A percentile compares a stretch with the other conserved stretches of the same genome.
These are phyloP conservation scores for Chirona hameri DNA, from an alignment of 2,888 invertebrate species.

Conservation along the genomic window DNA sequence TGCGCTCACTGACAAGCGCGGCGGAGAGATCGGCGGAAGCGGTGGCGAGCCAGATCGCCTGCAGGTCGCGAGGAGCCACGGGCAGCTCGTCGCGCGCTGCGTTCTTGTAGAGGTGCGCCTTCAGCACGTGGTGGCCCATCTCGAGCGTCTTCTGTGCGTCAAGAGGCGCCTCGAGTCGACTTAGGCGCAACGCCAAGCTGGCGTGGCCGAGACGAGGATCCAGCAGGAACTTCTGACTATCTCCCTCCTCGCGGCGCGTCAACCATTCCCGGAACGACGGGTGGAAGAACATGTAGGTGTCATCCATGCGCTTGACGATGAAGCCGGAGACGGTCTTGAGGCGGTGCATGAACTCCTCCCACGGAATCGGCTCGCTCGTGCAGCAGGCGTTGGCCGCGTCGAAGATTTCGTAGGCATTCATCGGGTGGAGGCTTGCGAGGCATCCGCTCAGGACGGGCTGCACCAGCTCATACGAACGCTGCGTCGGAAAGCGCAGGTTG, in stretches of 20 bases:
- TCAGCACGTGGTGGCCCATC: conserved; percentile 91
- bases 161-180: conserved; percentile 80
- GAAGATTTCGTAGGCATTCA: conserved; percentile 85
- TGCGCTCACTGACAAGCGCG: conserved; percentile 76
- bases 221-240: conserved; percentile 87
- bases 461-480: conserved; percentile 83
- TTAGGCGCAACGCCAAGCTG: conserved; percentile 83
- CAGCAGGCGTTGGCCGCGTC: conserved; percentile 85
- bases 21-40: conserved; percentile 77
- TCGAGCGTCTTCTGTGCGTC: conserved; percentile 85
- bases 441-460: conserved; percentile 84
- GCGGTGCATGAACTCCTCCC: conserved; percentile 70
- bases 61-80: conserved; percentile 87
- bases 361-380: conserved; percentile 72
- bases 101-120: conserved; percentile 81
- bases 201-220: conserved; percentile 86
- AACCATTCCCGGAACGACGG: conserved; percentile 98
- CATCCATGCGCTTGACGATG: conserved; percentile 82
- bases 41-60: conserved; percentile 82
- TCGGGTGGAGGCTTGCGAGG: conserved; percentile 82
- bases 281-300: conserved; percentile 96
- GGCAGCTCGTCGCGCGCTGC: conserved; percentile 52
- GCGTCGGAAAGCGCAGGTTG: conserved; percentile 83
- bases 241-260: conserved; percentile 62
- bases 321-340: conserved; percentile 62